Evolutionary conservation across 2,888 invertebrate species (phyloP).

Genomic region (Petrolisthes cinctipes): DNA sequence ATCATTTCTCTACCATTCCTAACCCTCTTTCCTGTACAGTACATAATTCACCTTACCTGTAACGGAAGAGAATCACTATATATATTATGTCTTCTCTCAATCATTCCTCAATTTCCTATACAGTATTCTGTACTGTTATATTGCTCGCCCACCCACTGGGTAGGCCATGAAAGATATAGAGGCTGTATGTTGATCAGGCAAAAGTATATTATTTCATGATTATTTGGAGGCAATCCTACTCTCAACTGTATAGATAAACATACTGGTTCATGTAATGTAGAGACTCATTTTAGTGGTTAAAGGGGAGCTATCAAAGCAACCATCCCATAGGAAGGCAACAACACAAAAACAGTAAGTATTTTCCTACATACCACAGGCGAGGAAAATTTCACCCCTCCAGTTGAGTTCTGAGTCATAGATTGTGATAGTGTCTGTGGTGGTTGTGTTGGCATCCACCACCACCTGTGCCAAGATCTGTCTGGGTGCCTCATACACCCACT

Average conservation of each 20-base stretch:
- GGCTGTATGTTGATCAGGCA: too few relatives aligned
- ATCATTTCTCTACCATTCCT: too few relatives aligned
- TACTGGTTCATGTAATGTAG: too few relatives aligned
- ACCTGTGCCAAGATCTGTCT: constrained; percentile 48
- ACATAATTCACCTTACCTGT: too few relatives aligned
- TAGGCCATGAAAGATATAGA: too few relatives aligned
- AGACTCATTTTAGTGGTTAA: neutral
- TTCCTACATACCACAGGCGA: constrained; percentile 61
- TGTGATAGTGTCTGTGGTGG: constrained; percentile 44
- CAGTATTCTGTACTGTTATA: too few relatives aligned
- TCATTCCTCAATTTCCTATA: too few relatives aligned
- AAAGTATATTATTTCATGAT: too few relatives aligned
- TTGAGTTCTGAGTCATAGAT: constrained; percentile 63
- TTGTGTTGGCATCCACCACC: constrained; percentile 43
- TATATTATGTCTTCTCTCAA: too few relatives aligned
- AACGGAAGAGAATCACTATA: too few relatives aligned
- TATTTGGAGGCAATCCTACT: neutral
- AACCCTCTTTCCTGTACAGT: too few relatives aligned
- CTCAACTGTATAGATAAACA: neutral
- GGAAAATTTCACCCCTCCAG: constrained; percentile 66
- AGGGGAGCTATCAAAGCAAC: neutral
- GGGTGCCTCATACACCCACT: constrained; percentile 63
- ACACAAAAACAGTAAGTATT: neutral
- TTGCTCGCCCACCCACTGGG: too few relatives aligned
- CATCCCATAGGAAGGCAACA: neutral